Percentiles rank a stretch among this genome's conserved stretches.
These are phyloP conservation scores for Capitulum mitella DNA, from an alignment of 2,888 invertebrate species.

Conservation along the genomic window DNA sequence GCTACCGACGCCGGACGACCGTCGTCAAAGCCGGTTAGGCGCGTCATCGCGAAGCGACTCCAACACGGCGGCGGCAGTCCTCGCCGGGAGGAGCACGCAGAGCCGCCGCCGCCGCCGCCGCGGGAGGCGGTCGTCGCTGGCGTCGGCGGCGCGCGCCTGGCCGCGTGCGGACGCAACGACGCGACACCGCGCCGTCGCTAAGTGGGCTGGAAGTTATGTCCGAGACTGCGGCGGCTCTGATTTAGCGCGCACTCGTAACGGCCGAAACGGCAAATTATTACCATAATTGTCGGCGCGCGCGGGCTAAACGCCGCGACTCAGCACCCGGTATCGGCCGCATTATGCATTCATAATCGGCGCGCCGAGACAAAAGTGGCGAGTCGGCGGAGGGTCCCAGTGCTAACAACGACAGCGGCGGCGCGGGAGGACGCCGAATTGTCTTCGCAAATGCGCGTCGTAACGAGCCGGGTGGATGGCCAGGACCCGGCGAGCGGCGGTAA, in stretches of 20 bases:
- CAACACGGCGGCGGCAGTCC: too few species aligned
- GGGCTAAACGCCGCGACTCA: constrained; percentile 3
- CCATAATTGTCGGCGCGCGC: constrained; percentile 3
- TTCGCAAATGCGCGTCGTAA: not conserved
- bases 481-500: too few species aligned
- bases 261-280: constrained; percentile 13
- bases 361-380: not conserved
- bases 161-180: not conserved
- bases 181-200: constrained; percentile 3
- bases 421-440: not conserved
- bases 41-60: too few species aligned
- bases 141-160: not conserved
- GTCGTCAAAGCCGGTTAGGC: not conserved
- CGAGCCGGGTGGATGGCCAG: too few species aligned
- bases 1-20: not conserved
- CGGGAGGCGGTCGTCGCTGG: not conserved
- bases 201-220: constrained; percentile 22
- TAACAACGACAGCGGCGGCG: not conserved
- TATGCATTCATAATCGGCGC: constrained; percentile 23
- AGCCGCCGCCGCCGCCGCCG: too few species aligned
- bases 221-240: not conserved
- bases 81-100: too few species aligned
- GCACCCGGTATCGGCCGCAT: constrained; percentile 18
- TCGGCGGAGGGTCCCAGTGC: not conserved
- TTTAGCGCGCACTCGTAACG: not conserved